Evolutionary conservation across 2,888 invertebrate species (phyloP), one percentile per base, ranked within the genome.

Genomic region (Harpagoxenus sublaevis): DNA sequence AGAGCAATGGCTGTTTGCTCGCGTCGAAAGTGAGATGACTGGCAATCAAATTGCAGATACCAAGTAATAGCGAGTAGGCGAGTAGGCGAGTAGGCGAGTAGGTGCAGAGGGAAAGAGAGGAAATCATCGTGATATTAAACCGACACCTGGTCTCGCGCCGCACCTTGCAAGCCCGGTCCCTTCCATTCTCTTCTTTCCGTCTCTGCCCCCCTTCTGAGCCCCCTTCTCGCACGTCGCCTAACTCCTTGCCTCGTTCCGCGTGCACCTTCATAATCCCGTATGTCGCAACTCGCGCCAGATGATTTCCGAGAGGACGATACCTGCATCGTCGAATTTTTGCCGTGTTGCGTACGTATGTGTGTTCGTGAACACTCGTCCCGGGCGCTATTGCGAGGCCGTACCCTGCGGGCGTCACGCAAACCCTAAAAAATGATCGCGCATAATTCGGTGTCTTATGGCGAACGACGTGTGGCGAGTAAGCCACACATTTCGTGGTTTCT

Each of bases 161-260:
- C 93, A 93, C 93, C 92, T 93, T 92, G 92, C 92, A 89, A 90
- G 89, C 90, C 31, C 91, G 90, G 89, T 91, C 91, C 86, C 87
- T 85, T 84, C 31, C 77, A 62, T 68, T 81, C 83, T 78, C 87
- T 86, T 86, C 84, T 70, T 70, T 65, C 68, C 28, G 51, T n/a
- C 60, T 71, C 79, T 48, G 74, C 62, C 55, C 51, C 68, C 84
- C 75, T 82, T 88, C 83, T 71, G 18, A 6, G 39, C 70, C 45
- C 66, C 48, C 74, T 39, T 31, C 10, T 68, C 18, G 35, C 35
- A 65, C n/a, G 15, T 55, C 74, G 35, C 85, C 85, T 86, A 90
- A 87, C 39, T 68, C 39, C 42, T 66, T 74, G 12, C 73, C 77
- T 68, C 53, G 79, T 77, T 87, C 77, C 70, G 75, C 82, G 84